A percentile compares a stretch with the other conserved stretches of the same genome.
phyloP scores from a whole-genome alignment of 2,113 vertebrate genomes.

The Syngnathus scovelli region DNA sequence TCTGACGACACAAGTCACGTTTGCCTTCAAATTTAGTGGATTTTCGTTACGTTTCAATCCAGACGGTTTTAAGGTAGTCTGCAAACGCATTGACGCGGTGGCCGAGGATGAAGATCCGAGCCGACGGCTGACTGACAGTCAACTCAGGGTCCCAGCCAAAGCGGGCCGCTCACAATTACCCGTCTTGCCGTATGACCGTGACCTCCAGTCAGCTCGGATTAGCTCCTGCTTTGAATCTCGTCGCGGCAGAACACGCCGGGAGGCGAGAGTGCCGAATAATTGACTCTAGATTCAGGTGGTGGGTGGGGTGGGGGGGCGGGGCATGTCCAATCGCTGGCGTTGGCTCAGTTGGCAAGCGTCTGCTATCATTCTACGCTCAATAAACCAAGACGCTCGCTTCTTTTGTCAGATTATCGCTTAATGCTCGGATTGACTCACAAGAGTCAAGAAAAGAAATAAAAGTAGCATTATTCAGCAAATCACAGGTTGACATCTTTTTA shows the following conservation, averaged over 20 bases:
- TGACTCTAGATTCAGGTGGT: conserved; percentile 42
- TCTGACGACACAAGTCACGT: conserved; percentile 12
- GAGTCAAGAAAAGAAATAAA: neutral
- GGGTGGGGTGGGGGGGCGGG: conserved; percentile 30
- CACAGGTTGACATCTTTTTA: no score
- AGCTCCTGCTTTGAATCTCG: conserved; percentile 42
- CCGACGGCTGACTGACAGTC: conserved; percentile 44
- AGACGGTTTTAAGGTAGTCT: neutral
- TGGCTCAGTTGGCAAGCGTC: conserved; percentile 26
- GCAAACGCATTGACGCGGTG: conserved; percentile 2
- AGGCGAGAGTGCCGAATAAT: conserved; percentile 36
- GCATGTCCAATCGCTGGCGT: conserved; percentile 38
- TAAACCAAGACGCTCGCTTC: conserved; percentile 27
- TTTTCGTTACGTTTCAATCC: conserved; percentile 25
- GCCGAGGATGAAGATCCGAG: conserved; percentile 23
- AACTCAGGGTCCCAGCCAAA: conserved; percentile 8
- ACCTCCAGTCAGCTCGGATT: conserved; percentile 48
- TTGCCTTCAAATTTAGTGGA: neutral
- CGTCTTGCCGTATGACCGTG: conserved; percentile 30
- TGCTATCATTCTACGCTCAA: conserved; percentile 27
- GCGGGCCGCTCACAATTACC: conserved; percentile 41
- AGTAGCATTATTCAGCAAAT: no score
- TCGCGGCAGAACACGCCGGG: conserved; percentile 32
- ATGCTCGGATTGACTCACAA: neutral
- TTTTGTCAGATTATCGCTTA: conserved; percentile 25